A percentile compares a stretch with the other conserved stretches of the same genome.
These are phyloP conservation scores for Periophthalmus magnuspinnatus DNA, from an alignment of 2,797 vertebrate genomes.

Conservation along the genomic window DNA sequence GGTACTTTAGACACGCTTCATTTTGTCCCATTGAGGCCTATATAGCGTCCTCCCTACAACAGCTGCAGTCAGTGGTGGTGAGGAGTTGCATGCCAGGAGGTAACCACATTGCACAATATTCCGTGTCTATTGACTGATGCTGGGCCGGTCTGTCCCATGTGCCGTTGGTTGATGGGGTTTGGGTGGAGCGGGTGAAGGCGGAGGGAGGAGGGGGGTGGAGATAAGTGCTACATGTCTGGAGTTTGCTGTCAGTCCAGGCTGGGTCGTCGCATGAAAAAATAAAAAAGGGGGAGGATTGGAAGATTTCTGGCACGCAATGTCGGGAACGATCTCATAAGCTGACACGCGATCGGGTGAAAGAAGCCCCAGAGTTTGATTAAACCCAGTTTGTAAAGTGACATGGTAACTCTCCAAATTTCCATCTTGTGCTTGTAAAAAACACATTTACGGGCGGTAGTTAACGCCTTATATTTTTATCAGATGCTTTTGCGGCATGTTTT, in stretches of 20 bases:
- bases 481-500: too few relatives aligned
- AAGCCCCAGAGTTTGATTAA: slow-evolving; percentile 7
- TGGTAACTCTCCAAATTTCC: slow-evolving; percentile 23
- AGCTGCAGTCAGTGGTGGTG: slow-evolving; percentile 62
- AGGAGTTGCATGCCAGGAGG: slow-evolving; percentile 65
- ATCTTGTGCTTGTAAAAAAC: not conserved
- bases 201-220: slow-evolving; percentile 34
- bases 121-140: slow-evolving; percentile 80
- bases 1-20: slow-evolving; percentile 45
- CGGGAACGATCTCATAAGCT: slow-evolving; percentile 40
- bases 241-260: slow-evolving; percentile 54
- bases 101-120: slow-evolving; percentile 76
- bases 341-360: slow-evolving; percentile 21
- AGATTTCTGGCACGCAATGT: slow-evolving; percentile 77
- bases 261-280: slow-evolving; percentile 70
- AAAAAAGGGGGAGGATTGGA: slow-evolving; percentile 62
- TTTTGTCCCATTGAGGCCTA: slow-evolving; percentile 41
- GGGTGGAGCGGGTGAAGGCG: slow-evolving; percentile 30
- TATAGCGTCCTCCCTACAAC: slow-evolving; percentile 53
- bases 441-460: too few relatives aligned
- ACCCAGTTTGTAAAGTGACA: slow-evolving; percentile 26
- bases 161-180: slow-evolving; percentile 55
- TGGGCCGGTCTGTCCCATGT: slow-evolving; percentile 65
- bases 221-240: slow-evolving; percentile 72
- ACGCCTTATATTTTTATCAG: too few relatives aligned